Percentiles rank a stretch among this genome's conserved stretches.
Conservation (phyloP, 1,140 invertebrate species). For the Ladona fulva region DNA sequence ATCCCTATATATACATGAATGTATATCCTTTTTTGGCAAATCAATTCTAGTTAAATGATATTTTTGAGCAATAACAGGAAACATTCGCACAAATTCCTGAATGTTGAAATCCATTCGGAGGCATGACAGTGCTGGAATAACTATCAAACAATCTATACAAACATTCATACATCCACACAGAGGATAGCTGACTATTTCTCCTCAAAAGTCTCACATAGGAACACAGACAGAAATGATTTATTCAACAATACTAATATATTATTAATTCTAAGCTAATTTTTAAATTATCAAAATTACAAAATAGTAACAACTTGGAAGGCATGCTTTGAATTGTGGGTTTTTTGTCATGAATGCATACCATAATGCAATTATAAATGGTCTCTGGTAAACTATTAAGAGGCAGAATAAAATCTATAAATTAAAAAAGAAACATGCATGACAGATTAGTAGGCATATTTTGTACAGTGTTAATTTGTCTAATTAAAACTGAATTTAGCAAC, state of each 20-base stretch:
- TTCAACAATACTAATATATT: conserved; percentile 4
- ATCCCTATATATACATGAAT: too few species aligned
- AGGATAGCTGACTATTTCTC: conserved; percentile 9
- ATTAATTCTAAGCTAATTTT: not conserved
- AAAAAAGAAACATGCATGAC: not conserved
- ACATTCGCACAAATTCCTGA: not conserved
- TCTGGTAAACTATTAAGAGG: not conserved
- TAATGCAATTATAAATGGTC: not conserved
- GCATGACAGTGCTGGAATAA: conserved; percentile 4
- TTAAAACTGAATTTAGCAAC: not conserved
- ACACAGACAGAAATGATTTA: conserved; percentile 10
- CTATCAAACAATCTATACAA: not conserved
- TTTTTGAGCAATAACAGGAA: conserved; percentile 6
- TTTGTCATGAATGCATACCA: not conserved
- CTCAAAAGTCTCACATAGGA: not conserved
- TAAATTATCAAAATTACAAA: conserved; percentile 9
- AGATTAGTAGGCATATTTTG: not conserved
- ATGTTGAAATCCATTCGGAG: not conserved
- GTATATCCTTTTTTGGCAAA: too few species aligned
- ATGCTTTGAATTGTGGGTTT: not conserved
- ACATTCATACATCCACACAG: conserved; percentile 1
- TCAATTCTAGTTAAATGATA: not conserved
- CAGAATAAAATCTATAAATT: not conserved
- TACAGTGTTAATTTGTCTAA: not conserved
- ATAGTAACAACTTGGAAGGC: not conserved